Conservation (phyloP, 2,113 vertebrate species). For the Oncorhynchus mykiss region DNA sequence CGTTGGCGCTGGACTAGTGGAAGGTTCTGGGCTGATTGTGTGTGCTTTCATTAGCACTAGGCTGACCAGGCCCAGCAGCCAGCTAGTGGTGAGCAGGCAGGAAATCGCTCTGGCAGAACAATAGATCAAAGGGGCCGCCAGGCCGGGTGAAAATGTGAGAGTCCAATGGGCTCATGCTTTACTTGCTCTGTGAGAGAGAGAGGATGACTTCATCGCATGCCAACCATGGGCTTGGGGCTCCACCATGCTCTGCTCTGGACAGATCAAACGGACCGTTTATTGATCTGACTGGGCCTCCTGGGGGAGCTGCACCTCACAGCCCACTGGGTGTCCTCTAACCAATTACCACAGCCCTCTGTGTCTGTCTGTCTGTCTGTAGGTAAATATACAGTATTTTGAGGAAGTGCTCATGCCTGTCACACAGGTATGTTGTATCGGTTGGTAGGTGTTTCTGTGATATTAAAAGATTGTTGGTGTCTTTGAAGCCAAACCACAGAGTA, state of each 20-base stretch:
- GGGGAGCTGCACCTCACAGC: neutral
- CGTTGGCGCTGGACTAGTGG: neutral
- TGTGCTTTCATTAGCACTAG: slow-evolving; percentile 31
- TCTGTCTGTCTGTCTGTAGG: neutral
- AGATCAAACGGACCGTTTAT: neutral
- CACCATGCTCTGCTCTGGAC: neutral
- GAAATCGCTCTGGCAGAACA: slow-evolving; percentile 23
- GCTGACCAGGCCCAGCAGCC: slow-evolving; percentile 7
- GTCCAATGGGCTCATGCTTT: neutral
- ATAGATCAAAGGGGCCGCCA: slow-evolving; percentile 22
- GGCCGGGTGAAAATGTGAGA: neutral
- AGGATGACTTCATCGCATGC: slow-evolving; percentile 32
- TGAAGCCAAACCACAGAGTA: neutral
- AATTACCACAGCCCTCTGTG: neutral
- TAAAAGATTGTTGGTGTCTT: neutral
- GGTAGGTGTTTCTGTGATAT: neutral
- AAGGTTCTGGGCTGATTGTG: slow-evolving; percentile 19
- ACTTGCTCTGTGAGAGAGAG: neutral
- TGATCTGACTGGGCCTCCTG: slow-evolving; percentile 1
- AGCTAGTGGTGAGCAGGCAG: slow-evolving; percentile 16
- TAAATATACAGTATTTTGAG: neutral
- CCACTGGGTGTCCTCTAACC: neutral
- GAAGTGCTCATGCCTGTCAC: neutral
- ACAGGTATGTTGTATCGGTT: neutral
- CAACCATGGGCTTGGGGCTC: neutral